Evolutionary conservation across 2,113 vertebrate genomes (phyloP).

Genomic region (Oncorhynchus masou): DNA sequence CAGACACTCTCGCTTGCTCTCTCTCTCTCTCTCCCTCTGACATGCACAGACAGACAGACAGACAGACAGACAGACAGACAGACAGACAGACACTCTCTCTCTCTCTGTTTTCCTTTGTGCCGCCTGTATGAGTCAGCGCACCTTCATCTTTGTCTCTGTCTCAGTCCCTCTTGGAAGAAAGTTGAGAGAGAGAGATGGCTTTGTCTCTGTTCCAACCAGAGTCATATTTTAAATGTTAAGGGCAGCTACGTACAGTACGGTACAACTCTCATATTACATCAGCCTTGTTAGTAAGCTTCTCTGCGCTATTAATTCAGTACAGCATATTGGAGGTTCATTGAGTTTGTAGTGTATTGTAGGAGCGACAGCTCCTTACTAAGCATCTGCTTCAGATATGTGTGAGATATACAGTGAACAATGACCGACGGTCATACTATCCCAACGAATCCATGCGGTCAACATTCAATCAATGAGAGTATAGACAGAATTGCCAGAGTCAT

Average conservation of each 20-base stretch:
- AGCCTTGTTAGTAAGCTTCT: neutral
- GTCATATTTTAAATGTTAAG: neutral
- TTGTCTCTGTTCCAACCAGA: slow-evolving; percentile 8
- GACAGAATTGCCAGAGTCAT: neutral
- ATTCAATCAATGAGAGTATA: neutral
- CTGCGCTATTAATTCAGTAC: slow-evolving; percentile 12
- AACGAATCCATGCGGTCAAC: neutral
- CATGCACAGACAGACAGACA: neutral
- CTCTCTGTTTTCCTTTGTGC: slow-evolving; percentile 9
- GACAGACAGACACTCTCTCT: too few relatives aligned
- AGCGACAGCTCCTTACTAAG: neutral
- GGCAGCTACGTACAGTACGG: neutral
- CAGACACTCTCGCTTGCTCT: neutral
- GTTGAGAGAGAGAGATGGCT: neutral
- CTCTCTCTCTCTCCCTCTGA: neutral
- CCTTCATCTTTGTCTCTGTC: slow-evolving; percentile 35
- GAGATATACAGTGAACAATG: neutral
- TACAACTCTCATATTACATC: slow-evolving; percentile 8
- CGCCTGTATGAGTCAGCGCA: slow-evolving; percentile 52
- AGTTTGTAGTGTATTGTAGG: neutral
- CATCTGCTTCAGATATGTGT: slow-evolving; percentile 18
- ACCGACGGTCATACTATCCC: neutral
- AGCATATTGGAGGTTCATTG: neutral
- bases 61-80: neutral
- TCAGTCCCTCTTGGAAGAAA: slow-evolving; percentile 36